Conservation (phyloP, 2,113 vertebrate genomes). For the Murina feae region DNA sequence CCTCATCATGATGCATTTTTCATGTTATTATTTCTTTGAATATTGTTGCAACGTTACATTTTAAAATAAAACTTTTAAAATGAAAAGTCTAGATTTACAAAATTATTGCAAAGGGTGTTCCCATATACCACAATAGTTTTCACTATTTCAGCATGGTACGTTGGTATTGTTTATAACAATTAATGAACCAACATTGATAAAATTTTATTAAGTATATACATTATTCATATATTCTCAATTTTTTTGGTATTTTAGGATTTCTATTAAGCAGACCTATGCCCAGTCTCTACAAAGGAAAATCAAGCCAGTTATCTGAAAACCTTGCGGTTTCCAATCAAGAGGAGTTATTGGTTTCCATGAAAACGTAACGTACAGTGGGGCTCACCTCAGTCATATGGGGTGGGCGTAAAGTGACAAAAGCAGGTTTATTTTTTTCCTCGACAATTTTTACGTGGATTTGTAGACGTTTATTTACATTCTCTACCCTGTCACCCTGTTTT, state of each 20-base stretch:
- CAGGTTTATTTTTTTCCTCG: neutral
- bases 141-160: neutral
- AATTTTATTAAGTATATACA: neutral
- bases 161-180: neutral
- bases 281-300: neutral
- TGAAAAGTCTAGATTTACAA: neutral
- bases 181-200: neutral
- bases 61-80: neutral
- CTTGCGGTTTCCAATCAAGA: neutral
- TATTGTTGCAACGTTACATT: neutral
- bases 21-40: neutral
- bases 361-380: neutral
- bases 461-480: neutral
- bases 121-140: neutral
- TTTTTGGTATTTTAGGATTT: neutral
- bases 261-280: neutral
- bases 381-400: neutral
- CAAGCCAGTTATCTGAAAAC: neutral
- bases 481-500: neutral
- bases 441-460: neutral
- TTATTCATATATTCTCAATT: neutral
- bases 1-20: neutral
- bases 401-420: neutral
- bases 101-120: neutral
- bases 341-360: conserved; percentile 16